Base-by-base conservation (phyloP, 1,140 invertebrate species). In the Tetramorium alpestre region DNA sequence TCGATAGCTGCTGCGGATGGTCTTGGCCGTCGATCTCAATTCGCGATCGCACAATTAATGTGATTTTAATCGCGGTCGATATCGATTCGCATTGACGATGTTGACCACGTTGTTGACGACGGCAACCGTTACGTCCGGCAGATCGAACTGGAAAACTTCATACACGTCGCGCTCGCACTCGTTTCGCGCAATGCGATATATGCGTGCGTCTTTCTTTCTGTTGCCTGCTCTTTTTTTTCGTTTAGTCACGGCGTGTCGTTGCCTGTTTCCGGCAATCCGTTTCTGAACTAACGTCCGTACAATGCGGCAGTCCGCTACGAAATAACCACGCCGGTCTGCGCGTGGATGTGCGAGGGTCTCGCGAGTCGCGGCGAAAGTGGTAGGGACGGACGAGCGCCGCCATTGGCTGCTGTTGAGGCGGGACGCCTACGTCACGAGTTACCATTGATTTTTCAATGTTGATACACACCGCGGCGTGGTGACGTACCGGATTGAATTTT, bases 361-460 rank as follows among this genome's bases (percentile, higher is more conserved):
- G 60, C 28, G 7, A 64, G 8, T 11, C 65, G 5, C 10, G 41
- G n/a, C 6, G 65, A 3, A 10, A 22, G n/a, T 38, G 65, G 88
- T 69, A 78, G 91, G 87, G 86, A 49, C 1, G 18, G 33, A 62
- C 44, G 22, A 8, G 38, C 25, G 10, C 51, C 16, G 28, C 44
- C 54, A 95, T 95, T 95, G 94, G 95, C 64, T 58, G 16, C 56
- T 38, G 28, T 64, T 88, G 89, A 95, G 94, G 94, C 94, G 94
- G 94, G 93, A 93, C 94, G 88, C 86, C 91, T 92, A 95, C 95
- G 94, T 95, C 94, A 95, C 87, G 41, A 82, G 85, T 91, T 88
- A 92, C 93, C 94, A 95, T 95, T 95, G 95, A 95, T 95, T 95
- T 95, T 95, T 90, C 92, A 92, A 94, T 94, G 93, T 95, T 94